Base-by-base conservation (phyloP, 2,888 invertebrate genomes). In the Encarsia formosa region DNA sequence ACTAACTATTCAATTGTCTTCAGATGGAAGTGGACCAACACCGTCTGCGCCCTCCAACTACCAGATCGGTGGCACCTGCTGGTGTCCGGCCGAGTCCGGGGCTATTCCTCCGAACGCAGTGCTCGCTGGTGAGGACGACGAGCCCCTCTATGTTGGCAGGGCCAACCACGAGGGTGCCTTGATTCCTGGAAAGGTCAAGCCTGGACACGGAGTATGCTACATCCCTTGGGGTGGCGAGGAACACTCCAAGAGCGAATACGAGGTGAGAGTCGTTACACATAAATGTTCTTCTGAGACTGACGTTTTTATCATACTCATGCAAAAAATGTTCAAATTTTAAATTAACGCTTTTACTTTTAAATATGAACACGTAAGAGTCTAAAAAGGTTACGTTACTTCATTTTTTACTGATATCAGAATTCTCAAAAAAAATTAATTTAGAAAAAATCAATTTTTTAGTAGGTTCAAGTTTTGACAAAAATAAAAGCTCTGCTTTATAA, bases 181-280 rank as follows among this genome's bases (percentile, higher is more conserved):
- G 34, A 81, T 90, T 57, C 90, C 91, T 43, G 91, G 91, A 20
- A 89, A 90, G 72, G 79, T 86, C 59, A 78, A 86, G 39, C 82
- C 86, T 5, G 82, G 86, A 13, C 84, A 87, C 65, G 83, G 84
- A 9, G 77, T 80, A 0, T 83, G 82, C 56, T 90, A 85, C 65
- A 73, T 91, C 13, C 74, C 91, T 18, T 92, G 88, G 86, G 90
- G 89, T 18, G 88, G 88, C 13, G 78, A 72, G 13, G 85, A 87
- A 62, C 84, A 88, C 64, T 79, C 79, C 15, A 84, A 85, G 64
- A 65, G 72, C 29, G 79, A 84, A 34, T 89, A 88, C 70, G 86
- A 91, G 77, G 85, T 85, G 61, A 24, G 24, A 13, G 6, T 32
- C n/a, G n/a, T n/a, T n/a, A n/a, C n/a, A n/a, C n/a, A n/a, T n/a